These are phyloP conservation scores for Potamilus streckersoni DNA, from an alignment of 1,140 invertebrate species.

Conservation along the genomic window DNA sequence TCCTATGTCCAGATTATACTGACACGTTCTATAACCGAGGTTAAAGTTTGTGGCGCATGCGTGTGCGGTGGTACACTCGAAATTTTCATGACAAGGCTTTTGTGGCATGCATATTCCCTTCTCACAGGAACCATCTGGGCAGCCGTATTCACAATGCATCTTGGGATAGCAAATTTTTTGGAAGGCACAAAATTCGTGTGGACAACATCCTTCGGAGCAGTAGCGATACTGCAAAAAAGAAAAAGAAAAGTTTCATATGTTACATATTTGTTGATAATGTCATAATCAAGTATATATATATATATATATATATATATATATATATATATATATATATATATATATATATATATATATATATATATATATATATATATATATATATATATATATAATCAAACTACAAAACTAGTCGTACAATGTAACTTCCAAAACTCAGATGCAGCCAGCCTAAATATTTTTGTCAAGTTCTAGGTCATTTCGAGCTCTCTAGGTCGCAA, in stretches of 20 bases:
- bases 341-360: no score
- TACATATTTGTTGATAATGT: no score
- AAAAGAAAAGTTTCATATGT: background rate
- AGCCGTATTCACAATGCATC: constrained; percentile 53
- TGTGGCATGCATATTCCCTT: constrained; percentile 56
- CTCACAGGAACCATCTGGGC: constrained; percentile 58
- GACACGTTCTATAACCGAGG: constrained; percentile 57
- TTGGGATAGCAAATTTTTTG: constrained; percentile 59
- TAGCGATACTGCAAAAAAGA: constrained; percentile 53
- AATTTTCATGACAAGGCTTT: constrained; percentile 38
- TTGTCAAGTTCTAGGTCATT: no score
- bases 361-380: no score
- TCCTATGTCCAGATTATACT: constrained; percentile 61
- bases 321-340: no score
- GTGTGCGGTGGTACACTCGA: constrained; percentile 45
- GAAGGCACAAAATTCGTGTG: constrained; percentile 61
- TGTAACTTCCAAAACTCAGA: no score
- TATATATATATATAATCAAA: no score
- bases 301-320: no score
- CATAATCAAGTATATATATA: no score
- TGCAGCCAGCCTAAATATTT: no score
- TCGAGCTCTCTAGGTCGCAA: no score
- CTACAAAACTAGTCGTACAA: no score
- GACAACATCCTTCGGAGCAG: constrained; percentile 57
- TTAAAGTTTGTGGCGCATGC: constrained; percentile 54